Conservation (phyloP, 2,797 vertebrate genomes). For the Tenualosa ilisha region DNA sequence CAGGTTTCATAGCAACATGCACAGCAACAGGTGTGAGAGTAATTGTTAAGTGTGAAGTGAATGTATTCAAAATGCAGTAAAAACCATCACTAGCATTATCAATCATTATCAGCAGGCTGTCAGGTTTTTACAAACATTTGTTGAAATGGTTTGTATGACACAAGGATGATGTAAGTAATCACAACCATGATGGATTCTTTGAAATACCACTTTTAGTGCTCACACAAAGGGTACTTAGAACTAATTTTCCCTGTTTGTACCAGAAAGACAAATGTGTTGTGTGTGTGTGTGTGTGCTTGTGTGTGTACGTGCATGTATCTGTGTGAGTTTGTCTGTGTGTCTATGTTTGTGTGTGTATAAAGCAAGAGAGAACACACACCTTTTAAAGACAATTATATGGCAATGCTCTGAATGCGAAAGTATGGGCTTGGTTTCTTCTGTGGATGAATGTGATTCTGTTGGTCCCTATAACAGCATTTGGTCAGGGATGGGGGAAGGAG, state of each 20-base stretch:
- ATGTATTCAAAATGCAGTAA: background rate
- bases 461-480: background rate
- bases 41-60: background rate
- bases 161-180: constrained; percentile 3
- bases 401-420: background rate
- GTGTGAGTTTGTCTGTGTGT: background rate
- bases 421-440: background rate
- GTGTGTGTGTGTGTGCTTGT: too few relatives aligned
- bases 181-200: constrained; percentile 5
- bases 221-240: background rate
- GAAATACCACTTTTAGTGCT: background rate
- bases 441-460: background rate
- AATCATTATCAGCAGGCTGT: background rate
- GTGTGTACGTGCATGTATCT: background rate
- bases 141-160: background rate
- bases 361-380: background rate
- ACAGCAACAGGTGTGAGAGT: background rate
- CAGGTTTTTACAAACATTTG: background rate
- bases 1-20: background rate
- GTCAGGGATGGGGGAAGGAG: background rate
- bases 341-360: background rate
- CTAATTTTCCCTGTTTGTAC: background rate
- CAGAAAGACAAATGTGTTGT: background rate
- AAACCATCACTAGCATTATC: background rate
- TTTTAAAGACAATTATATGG: background rate